These are phyloP conservation scores for Empidonax alnorum DNA, from an alignment of 2,113 vertebrate species.

Conservation along the genomic window DNA sequence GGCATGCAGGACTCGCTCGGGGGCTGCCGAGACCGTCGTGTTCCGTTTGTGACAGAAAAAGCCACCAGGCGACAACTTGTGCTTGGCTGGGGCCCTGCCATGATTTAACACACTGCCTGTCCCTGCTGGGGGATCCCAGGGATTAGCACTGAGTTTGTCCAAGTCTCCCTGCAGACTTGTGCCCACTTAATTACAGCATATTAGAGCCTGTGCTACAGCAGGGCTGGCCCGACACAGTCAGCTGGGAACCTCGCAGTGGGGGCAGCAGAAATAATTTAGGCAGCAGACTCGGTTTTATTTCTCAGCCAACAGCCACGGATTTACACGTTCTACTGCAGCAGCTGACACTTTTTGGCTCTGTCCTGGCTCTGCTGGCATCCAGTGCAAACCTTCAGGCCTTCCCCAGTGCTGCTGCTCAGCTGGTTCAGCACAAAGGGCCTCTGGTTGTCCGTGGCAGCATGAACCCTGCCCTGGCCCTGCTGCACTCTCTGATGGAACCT, in stretches of 20 bases:
- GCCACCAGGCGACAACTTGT: neutral
- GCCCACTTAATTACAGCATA: constrained; percentile 4
- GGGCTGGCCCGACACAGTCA: neutral
- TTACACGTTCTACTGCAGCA: neutral
- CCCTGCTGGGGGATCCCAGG: neutral
- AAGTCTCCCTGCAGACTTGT: neutral
- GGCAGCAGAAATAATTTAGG: neutral
- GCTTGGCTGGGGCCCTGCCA: neutral
- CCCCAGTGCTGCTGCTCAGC: neutral
- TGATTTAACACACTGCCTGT: neutral
- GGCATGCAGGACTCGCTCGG: neutral
- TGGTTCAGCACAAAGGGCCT: neutral
- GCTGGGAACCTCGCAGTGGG: neutral
- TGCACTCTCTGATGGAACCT: neutral
- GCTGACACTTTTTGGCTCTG: neutral
- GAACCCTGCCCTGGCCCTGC: neutral
- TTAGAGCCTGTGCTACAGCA: neutral
- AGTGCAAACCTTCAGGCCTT: neutral
- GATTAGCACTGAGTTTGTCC: neutral
- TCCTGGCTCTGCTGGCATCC: neutral
- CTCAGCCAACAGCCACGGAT: neutral
- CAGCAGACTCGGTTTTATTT: neutral
- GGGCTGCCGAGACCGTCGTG: neutral
- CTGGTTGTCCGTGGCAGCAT: neutral
- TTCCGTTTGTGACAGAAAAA: neutral